A percentile compares a stretch with the other conserved stretches of the same genome.
Evolutionary conservation across 2,113 vertebrate species (phyloP).

Genomic region (Nycticebus coucang): DNA sequence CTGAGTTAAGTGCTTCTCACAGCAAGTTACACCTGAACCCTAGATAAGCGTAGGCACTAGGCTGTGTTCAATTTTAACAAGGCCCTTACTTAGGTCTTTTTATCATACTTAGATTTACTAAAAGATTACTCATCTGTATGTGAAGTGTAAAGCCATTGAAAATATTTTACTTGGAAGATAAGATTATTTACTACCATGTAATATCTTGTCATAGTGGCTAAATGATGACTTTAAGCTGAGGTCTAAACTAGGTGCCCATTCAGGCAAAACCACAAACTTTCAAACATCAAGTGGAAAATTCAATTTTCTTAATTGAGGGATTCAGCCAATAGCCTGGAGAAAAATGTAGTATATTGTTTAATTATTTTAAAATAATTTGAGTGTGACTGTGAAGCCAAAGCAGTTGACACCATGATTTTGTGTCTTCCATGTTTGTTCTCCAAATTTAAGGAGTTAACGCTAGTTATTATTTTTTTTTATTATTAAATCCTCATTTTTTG

Average conservation of each 20-base stretch:
- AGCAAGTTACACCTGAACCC: conserved; percentile 19
- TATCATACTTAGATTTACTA: conserved; percentile 47
- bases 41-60: conserved; percentile 40
- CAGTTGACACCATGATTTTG: too few relatives aligned
- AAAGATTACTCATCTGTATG: conserved; percentile 38
- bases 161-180: conserved; percentile 48
- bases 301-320: background rate
- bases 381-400: background rate
- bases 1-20: conserved; percentile 58
- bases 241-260: background rate
- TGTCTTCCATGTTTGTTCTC: background rate
- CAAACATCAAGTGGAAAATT: conserved; percentile 16
- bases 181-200: conserved; percentile 15
- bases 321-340: background rate
- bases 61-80: conserved; percentile 17
- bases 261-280: conserved; percentile 45
- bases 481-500: background rate
- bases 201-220: background rate
- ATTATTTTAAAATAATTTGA: conserved; percentile 27
- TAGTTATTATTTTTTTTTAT: background rate
- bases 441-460: background rate
- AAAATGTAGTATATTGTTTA: background rate
- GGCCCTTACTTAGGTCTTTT: background rate
- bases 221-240: conserved; percentile 2
- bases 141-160: conserved; percentile 65